Evolutionary conservation across 2,888 invertebrate species (phyloP).

Genomic region (Sycophila texana): DNA sequence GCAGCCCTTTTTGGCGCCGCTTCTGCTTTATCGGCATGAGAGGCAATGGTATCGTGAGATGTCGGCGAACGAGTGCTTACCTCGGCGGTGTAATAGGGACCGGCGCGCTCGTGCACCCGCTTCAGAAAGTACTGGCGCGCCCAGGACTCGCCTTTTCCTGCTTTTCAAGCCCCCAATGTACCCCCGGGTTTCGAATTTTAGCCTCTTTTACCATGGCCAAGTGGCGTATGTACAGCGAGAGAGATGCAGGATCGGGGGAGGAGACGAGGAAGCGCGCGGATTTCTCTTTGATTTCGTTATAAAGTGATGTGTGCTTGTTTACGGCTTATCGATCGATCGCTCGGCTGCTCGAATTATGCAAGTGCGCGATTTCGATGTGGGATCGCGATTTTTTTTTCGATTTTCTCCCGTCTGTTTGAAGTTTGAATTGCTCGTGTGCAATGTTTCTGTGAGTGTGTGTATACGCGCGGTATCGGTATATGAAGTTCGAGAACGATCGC

Average conservation of each 20-base stretch:
- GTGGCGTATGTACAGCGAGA: not conserved
- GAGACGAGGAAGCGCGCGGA: not conserved
- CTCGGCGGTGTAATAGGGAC: slow-evolving; percentile 32
- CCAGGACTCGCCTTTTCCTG: slow-evolving; percentile 50
- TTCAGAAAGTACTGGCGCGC: slow-evolving; percentile 66
- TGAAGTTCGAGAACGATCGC: too few relatives aligned
- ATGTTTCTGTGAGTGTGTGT: too few relatives aligned
- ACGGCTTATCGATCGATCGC: too few relatives aligned
- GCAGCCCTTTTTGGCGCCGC: slow-evolving; percentile 9
- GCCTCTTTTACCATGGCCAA: slow-evolving; percentile 16
- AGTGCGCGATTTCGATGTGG: too few relatives aligned
- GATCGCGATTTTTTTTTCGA: too few relatives aligned
- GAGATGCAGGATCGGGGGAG: not conserved
- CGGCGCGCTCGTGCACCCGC: slow-evolving; percentile 59
- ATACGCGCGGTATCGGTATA: too few relatives aligned
- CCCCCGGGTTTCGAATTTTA: slow-evolving; percentile 1
- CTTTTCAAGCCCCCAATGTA: slow-evolving; percentile 6
- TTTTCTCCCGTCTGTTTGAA: too few relatives aligned
- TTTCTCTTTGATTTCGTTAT: too few relatives aligned
- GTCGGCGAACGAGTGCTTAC: slow-evolving; percentile 9
- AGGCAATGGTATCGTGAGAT: slow-evolving; percentile 41
- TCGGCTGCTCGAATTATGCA: too few relatives aligned
- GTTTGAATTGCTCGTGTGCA: too few relatives aligned
- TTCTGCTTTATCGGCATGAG: slow-evolving; percentile 17
- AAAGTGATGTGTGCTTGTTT: too few relatives aligned